These are phyloP conservation scores for Oscheius myriophilus DNA, from an alignment of 2,888 invertebrate species.

Conservation along the genomic window DNA sequence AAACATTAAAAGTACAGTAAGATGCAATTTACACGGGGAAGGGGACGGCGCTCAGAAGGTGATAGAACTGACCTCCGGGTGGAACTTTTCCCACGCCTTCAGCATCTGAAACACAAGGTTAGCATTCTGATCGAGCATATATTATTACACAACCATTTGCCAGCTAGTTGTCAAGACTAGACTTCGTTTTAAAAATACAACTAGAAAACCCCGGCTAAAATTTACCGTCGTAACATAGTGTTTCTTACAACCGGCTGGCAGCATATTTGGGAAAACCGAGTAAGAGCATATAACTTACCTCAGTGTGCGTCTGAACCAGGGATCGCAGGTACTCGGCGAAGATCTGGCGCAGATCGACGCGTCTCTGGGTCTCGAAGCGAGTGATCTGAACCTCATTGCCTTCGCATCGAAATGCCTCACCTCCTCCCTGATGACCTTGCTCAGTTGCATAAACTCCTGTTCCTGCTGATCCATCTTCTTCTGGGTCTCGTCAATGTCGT, in stretches of 20 bases:
- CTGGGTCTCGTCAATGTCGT: conserved; percentile 76
- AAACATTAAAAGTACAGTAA: no score
- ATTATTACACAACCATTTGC: no score
- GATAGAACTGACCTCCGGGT: conserved; percentile 92
- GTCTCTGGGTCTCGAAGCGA: conserved; percentile 92
- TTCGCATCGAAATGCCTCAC: conserved; percentile 69
- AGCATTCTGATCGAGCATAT: no score
- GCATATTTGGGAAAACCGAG: no score
- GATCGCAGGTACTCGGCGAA: conserved; percentile 91
- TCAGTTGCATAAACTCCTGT: conserved; percentile 81
- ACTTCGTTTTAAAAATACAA: conserved; percentile 17
- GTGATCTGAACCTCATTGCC: conserved; percentile 73
- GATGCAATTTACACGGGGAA: background rate
- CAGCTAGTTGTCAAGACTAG: no score
- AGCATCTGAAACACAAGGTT: conserved; percentile 16
- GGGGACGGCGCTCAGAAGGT: conserved; percentile 34
- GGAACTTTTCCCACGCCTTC: conserved; percentile 76
- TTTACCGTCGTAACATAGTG: background rate
- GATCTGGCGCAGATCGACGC: conserved; percentile 90
- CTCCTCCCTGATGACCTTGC: conserved; percentile 77
- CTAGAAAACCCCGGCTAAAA: background rate
- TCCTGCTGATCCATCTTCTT: conserved; percentile 82
- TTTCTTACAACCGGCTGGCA: background rate
- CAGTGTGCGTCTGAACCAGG: conserved; percentile 91
- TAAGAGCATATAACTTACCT: conserved; percentile 76